These are phyloP conservation scores for Lycocerus yunnanus DNA, from an alignment of 2,888 invertebrate species.

Conservation along the genomic window DNA sequence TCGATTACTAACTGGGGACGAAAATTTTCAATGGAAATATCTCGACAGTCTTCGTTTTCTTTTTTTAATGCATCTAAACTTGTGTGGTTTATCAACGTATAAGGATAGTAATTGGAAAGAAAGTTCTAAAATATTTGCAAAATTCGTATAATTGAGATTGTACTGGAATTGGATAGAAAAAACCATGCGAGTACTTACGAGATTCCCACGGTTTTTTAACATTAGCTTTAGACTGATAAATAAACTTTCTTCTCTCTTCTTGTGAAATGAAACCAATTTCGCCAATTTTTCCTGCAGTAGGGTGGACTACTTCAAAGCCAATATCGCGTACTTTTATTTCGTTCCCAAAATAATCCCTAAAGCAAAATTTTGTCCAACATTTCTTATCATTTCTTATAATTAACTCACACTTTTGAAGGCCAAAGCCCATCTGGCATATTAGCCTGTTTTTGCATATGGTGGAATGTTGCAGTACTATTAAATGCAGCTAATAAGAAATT, in stretches of 20 bases:
- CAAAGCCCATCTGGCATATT: background rate
- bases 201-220: fast-evolving
- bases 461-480: fast-evolving
- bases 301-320: background rate
- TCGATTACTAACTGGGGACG: background rate
- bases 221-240: background rate
- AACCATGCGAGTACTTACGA: background rate
- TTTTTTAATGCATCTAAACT: background rate
- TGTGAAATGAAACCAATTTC: background rate
- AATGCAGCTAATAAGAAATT: background rate
- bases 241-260: background rate
- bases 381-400: too few relatives aligned
- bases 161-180: too few relatives aligned
- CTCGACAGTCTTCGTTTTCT: background rate
- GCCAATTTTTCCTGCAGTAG: background rate
- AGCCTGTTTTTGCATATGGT: background rate
- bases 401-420: background rate
- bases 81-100: background rate
- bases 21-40: background rate
- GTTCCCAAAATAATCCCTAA: background rate
- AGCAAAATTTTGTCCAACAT: background rate
- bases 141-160: background rate
- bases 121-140: background rate
- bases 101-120: background rate
- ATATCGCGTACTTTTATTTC: background rate